phyloP scores from a whole-genome alignment of 1,140 invertebrate species.

The Aphaenogaster ashmeadi region DNA sequence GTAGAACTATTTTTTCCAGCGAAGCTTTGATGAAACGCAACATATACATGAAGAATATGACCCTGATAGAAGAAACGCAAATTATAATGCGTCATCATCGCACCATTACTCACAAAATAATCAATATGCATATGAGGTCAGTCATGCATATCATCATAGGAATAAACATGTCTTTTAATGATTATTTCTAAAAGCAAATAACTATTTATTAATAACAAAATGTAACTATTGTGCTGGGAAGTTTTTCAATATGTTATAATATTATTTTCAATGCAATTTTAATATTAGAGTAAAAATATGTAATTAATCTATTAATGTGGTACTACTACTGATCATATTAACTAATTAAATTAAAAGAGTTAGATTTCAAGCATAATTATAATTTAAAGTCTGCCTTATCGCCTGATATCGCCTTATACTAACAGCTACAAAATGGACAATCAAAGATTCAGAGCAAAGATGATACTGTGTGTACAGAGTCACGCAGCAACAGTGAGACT shows the following conservation, averaged over 20 bases:
- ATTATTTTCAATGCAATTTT: constrained; percentile 49
- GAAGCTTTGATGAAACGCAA: constrained; percentile 82
- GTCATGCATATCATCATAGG: constrained; percentile 50
- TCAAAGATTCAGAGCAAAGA: constrained; percentile 77
- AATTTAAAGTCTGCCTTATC: constrained; percentile 42
- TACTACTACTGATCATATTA: constrained; percentile 31
- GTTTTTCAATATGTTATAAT: constrained; percentile 20
- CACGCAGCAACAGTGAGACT: constrained; percentile 77
- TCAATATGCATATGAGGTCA: constrained; percentile 84
- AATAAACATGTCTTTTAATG: constrained; percentile 45
- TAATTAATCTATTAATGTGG: constrained; percentile 44
- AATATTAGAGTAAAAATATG: constrained; percentile 18
- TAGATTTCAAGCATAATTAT: constrained; percentile 53
- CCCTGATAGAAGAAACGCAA: constrained; percentile 85
- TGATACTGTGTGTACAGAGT: constrained; percentile 75
- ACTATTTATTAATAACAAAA: constrained; percentile 24
- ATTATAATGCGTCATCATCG: constrained; percentile 83
- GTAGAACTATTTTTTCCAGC: constrained; percentile 75
- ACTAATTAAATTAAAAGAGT: constrained; percentile 48
- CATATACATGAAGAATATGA: constrained; percentile 82
- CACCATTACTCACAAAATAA: constrained; percentile 84
- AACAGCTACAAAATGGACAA: constrained; percentile 80
- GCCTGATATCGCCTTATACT: constrained; percentile 63
- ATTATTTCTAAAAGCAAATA: constrained; percentile 35
- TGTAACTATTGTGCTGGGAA: constrained; percentile 28